Percentiles rank a stretch among this genome's conserved stretches.
Conservation (phyloP, 37 sponge, comb jelly and placozoan species). For the Diacarnus erythraeanus region DNA sequence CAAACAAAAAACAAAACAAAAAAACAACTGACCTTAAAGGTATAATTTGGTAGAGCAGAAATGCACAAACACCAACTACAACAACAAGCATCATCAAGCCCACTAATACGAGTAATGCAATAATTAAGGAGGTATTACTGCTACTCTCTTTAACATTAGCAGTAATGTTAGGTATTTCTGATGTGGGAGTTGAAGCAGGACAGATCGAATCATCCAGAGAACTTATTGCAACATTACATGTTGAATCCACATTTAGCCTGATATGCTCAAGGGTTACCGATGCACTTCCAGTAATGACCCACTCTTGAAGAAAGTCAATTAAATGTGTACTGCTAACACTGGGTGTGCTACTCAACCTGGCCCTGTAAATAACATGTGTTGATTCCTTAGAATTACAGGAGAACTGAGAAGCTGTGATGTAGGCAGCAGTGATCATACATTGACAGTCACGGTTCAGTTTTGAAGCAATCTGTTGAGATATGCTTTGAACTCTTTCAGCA, state of each 20-base stretch:
- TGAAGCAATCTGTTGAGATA: neutral
- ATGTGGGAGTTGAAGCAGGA: neutral
- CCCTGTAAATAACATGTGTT: conserved; percentile 10
- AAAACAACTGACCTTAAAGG: too few relatives aligned
- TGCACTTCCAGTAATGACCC: neutral
- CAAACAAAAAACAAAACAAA: too few relatives aligned
- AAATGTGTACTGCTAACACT: neutral
- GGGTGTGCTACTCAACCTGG: neutral
- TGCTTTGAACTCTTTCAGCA: neutral
- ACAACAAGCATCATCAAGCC: neutral
- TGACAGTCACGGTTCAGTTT: neutral
- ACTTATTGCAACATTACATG: neutral
- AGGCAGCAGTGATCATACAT: conserved; percentile 1
- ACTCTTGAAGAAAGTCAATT: conserved; percentile 3
- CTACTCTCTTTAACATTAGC: neutral
- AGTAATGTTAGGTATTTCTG: neutral
- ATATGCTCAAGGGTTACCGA: neutral
- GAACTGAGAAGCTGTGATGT: conserved; percentile 17
- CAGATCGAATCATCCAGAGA: conserved; percentile 11
- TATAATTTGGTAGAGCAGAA: neutral
- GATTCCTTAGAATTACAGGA: neutral
- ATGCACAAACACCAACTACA: neutral
- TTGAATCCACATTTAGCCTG: neutral
- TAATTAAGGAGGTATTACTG: neutral
- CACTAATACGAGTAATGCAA: neutral